Evolutionary conservation across 2,888 invertebrate genomes (phyloP).

Genomic region (Platypus cylindrus): DNA sequence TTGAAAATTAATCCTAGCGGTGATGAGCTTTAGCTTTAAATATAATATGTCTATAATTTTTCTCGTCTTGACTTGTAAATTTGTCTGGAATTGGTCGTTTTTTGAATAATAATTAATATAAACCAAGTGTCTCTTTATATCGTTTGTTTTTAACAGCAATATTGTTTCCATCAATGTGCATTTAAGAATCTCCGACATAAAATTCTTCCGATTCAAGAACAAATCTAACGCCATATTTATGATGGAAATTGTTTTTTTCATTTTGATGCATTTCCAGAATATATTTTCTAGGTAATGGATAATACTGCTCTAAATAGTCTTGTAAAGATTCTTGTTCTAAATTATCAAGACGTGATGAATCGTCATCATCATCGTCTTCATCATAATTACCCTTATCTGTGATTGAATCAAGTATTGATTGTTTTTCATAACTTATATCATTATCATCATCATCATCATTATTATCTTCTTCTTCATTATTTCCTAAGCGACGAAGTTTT

Average conservation of each 20-base stretch:
- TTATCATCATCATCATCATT: too few relatives aligned
- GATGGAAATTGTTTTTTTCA: too few relatives aligned
- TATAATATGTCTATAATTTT: background rate
- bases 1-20: too few relatives aligned
- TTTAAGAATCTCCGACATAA: slow-evolving; percentile 2
- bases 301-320: slow-evolving; percentile 1
- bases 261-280: background rate
- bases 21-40: slow-evolving; percentile 1
- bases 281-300: slow-evolving; percentile 2
- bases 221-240: slow-evolving; percentile 1
- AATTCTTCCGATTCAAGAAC: background rate
- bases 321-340: too few relatives aligned
- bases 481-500: too few relatives aligned
- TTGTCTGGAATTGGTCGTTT: background rate
- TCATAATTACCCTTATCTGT: too few relatives aligned
- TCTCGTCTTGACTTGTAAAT: background rate
- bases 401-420: too few relatives aligned
- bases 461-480: too few relatives aligned
- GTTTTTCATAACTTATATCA: too few relatives aligned
- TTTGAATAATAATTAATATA: slow-evolving; percentile 3
- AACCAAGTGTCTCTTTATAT: background rate
- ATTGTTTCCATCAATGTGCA: background rate
- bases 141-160: background rate
- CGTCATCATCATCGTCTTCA: too few relatives aligned
- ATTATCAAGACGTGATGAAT: too few relatives aligned